These are phyloP conservation scores for Crotalus horridus DNA, from an alignment of 2,113 vertebrate genomes.

Conservation along the genomic window DNA sequence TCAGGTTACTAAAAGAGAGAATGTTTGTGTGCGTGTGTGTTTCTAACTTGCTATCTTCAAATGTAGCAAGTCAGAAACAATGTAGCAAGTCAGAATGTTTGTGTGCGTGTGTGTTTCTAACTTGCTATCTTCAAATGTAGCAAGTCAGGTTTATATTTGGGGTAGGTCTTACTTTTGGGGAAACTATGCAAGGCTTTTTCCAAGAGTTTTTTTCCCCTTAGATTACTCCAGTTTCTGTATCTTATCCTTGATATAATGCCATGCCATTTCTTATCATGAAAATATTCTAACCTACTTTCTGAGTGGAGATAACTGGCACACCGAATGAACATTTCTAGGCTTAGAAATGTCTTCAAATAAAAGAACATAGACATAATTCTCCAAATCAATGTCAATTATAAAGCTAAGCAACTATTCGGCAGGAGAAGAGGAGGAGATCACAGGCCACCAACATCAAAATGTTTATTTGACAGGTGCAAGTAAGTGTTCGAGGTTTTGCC, in stretches of 20 bases:
- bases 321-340: background rate
- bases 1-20: background rate
- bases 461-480: background rate
- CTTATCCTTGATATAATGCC: background rate
- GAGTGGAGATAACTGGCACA: background rate
- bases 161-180: too few relatives aligned
- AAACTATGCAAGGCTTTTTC: background rate
- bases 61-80: too few relatives aligned
- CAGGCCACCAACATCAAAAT: background rate
- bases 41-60: background rate
- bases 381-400: background rate
- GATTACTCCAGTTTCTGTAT: background rate
- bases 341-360: slow-evolving; percentile 22
- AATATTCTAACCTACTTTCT: background rate
- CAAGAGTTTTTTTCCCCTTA: background rate
- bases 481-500: background rate
- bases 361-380: background rate
- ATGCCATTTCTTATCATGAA: background rate
- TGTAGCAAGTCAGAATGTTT: too few relatives aligned
- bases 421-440: background rate
- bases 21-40: background rate
- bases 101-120: background rate
- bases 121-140: too few relatives aligned
- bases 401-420: background rate
- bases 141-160: too few relatives aligned